These are phyloP conservation scores for Aphaenogaster floridana DNA, from an alignment of 1,140 invertebrate genomes.

Conservation along the genomic window DNA sequence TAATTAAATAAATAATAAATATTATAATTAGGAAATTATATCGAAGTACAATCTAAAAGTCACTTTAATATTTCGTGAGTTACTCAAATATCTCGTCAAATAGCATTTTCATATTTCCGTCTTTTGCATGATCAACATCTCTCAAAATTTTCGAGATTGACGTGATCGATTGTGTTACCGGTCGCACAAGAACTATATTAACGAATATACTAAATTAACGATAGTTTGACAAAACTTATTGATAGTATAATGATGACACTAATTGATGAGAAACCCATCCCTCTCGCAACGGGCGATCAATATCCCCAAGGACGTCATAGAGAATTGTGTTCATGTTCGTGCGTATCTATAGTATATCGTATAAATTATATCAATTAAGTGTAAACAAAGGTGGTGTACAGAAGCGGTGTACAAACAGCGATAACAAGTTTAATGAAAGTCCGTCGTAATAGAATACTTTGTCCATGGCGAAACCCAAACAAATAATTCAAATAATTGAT, in stretches of 20 bases:
- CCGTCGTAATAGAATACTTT: neutral
- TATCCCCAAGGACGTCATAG: neutral
- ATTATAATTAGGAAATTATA: neutral
- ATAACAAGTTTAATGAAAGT: slow-evolving; percentile 59
- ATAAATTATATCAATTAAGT: neutral
- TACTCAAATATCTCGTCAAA: neutral
- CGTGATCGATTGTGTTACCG: neutral
- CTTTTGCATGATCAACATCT: neutral
- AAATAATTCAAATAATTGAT: neutral
- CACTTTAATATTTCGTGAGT: neutral
- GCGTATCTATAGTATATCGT: neutral
- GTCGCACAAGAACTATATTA: neutral
- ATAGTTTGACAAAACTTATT: neutral
- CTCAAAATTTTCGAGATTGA: neutral
- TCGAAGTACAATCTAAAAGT: neutral
- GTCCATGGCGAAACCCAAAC: neutral
- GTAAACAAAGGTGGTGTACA: neutral
- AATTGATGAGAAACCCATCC: neutral
- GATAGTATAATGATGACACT: neutral
- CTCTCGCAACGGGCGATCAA: neutral
- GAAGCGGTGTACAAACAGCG: neutral
- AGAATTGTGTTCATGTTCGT: neutral
- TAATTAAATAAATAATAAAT: neutral
- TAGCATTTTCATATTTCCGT: neutral
- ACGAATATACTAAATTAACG: neutral